Base-by-base conservation (phyloP, 1,140 invertebrate species). In the Eumaeus atala region DNA sequence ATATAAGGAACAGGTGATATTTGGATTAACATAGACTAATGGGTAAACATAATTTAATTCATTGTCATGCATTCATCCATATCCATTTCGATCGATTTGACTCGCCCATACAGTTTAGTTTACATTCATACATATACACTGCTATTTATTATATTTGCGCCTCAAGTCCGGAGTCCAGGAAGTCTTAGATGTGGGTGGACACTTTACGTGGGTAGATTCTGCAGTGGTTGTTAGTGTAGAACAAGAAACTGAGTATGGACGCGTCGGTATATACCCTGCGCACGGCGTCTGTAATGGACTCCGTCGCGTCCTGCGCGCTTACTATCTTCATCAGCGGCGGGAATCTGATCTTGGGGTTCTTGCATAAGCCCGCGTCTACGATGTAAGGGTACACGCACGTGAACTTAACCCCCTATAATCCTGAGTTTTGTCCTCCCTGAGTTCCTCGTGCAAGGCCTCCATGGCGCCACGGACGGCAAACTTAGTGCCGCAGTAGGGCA, bases 401-500 rank as follows among this genome's bases (percentile, higher is more conserved):
- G 50, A 95, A 89, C 66, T 95, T 91, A 16, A 97, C 4, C 83
- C 80, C 66, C 79, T 83, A 9, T 74, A 86, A 53, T 89, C 86
- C 28, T 87, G 86, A 0, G 79, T 62, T 14, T 44, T 44, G 50
- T 89, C 82, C 52, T 85, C 65, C 48, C 91, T 88, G 33, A 95
- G 71, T 72, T 96, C 95, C 66, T 95, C 92, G 36, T 85, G 73
- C 10, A 96, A 58, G 0, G 93, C 89, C 66, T 94, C 89, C 93
- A 95, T 94, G 11, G 95, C 72, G 38, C 92, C 93, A 58, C 93
- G 77, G 0, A 96, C 93, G 12, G 95, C 95, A 72, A 93, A 95
- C 84, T 97, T 97, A 18, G 93, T 92, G 18, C 92, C 92, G 75
- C 93, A 95, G 74, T 96, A 96, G 0, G 95, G 94, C 21, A 95